Percentiles rank a stretch among this genome's conserved stretches.
Evolutionary conservation across 2,797 vertebrate genomes (phyloP).

Genomic region (Atherinosoma microstoma): DNA sequence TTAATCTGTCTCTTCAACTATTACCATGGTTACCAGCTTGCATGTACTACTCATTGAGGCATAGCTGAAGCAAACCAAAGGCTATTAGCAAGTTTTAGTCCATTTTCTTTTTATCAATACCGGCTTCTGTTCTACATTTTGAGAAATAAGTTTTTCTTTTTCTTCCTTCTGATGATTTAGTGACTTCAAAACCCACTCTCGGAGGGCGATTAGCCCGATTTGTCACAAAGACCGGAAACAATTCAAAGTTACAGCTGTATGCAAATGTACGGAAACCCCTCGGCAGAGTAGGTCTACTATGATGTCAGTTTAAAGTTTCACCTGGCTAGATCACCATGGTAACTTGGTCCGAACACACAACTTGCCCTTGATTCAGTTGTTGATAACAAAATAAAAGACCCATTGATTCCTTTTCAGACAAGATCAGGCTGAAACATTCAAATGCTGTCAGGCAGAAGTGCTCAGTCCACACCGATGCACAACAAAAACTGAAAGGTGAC

Average conservation of each 20-base stretch:
- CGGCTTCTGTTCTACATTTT: background rate
- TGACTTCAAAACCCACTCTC: background rate
- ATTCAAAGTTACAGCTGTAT: slow-evolving; percentile 1
- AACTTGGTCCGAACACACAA: background rate
- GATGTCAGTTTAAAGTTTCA: background rate
- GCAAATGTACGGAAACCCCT: background rate
- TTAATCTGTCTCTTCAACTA: too few relatives aligned
- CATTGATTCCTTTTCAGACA: background rate
- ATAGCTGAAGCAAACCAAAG: too few relatives aligned
- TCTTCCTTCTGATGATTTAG: background rate
- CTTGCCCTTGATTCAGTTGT: background rate
- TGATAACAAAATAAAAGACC: background rate
- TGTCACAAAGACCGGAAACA: background rate
- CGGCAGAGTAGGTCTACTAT: background rate
- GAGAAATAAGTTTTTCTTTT: background rate
- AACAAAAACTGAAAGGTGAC: background rate
- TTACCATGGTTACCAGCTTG: too few relatives aligned
- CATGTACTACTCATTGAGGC: too few relatives aligned
- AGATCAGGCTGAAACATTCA: background rate
- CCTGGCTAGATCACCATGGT: background rate
- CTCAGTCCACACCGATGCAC: background rate
- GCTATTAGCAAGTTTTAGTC: background rate
- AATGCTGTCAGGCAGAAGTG: background rate
- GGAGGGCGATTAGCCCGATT: too few relatives aligned
- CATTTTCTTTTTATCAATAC: background rate